Percentiles rank a stretch among this genome's conserved stretches.
These are phyloP conservation scores for Philonicus albiceps DNA, from an alignment of 2,888 invertebrate species.

Conservation along the genomic window DNA sequence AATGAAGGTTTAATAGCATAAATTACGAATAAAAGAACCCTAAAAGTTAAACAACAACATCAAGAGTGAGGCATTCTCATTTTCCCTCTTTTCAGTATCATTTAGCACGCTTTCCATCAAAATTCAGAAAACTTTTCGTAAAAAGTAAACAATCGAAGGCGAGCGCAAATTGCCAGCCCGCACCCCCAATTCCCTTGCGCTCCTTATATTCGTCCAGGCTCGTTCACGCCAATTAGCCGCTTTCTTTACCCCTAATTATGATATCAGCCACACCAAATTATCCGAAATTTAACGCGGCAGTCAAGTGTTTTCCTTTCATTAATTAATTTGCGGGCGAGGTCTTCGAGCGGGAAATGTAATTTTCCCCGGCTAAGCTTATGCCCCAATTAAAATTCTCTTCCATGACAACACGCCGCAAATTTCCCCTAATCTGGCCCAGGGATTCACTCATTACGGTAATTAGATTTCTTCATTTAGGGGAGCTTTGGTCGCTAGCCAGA, in stretches of 20 bases:
- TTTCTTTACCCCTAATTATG: conserved; percentile 44
- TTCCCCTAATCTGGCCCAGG: conserved; percentile 22
- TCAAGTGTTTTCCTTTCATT: conserved; percentile 42
- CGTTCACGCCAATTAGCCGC: conserved; percentile 33
- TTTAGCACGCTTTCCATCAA: background rate
- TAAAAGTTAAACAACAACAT: background rate
- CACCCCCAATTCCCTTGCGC: background rate
- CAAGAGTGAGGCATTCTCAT: background rate
- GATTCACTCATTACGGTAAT: conserved; percentile 43
- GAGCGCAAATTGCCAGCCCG: background rate
- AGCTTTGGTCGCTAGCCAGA: background rate
- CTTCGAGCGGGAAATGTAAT: conserved; percentile 35
- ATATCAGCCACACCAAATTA: conserved; percentile 48
- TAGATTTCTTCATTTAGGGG: conserved; percentile 43
- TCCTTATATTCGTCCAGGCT: background rate
- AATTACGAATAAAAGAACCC: background rate
- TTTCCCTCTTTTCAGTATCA: conserved; percentile 6
- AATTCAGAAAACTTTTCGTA: background rate
- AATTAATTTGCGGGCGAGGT: conserved; percentile 39
- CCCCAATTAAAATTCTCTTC: conserved; percentile 32
- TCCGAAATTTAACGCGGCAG: conserved; percentile 36
- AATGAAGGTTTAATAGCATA: background rate
- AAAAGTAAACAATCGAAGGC: conserved; percentile 10
- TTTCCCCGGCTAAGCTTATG: background rate
- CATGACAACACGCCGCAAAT: conserved; percentile 25